A percentile compares a stretch with the other conserved stretches of the same genome.
Conservation (phyloP, 2,797 vertebrate genomes). For the Molothrus aeneus region DNA sequence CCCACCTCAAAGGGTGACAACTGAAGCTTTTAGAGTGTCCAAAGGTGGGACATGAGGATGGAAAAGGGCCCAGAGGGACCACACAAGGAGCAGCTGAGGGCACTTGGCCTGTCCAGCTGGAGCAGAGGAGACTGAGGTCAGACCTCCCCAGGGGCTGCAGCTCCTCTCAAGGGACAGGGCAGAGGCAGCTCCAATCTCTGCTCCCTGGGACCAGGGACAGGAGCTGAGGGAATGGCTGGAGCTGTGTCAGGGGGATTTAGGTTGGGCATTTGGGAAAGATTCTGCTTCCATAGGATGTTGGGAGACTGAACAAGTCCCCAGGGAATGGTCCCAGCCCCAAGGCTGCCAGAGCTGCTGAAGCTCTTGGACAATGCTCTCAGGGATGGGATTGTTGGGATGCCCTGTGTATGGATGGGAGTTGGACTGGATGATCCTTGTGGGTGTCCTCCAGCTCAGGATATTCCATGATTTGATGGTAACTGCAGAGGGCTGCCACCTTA, state of each 20-base stretch:
- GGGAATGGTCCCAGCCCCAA: accelerated
- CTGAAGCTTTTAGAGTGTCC: background rate
- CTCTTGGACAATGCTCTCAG: accelerated
- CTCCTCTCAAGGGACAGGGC: background rate
- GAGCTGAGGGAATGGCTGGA: accelerated
- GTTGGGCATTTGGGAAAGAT: accelerated
- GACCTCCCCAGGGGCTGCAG: background rate
- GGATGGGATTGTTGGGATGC: no score
- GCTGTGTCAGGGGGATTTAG: background rate
- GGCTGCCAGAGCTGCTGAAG: background rate
- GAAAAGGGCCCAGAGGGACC: background rate
- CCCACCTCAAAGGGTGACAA: background rate
- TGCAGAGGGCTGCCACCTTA: background rate
- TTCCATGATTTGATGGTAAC: background rate
- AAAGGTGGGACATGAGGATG: background rate
- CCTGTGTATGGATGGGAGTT: background rate
- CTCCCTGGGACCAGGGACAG: background rate
- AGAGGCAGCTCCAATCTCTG: accelerated
- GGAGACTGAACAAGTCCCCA: accelerated
- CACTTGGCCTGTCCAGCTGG: background rate
- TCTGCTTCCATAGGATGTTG: accelerated
- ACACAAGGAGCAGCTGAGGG: background rate
- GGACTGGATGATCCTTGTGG: background rate
- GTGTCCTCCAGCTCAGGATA: background rate
- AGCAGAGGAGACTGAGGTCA: background rate